Percentiles rank a stretch among this genome's conserved stretches.
phyloP scores from a whole-genome alignment of 1,140 invertebrate genomes.

The Caenorhabditis briggsae region DNA sequence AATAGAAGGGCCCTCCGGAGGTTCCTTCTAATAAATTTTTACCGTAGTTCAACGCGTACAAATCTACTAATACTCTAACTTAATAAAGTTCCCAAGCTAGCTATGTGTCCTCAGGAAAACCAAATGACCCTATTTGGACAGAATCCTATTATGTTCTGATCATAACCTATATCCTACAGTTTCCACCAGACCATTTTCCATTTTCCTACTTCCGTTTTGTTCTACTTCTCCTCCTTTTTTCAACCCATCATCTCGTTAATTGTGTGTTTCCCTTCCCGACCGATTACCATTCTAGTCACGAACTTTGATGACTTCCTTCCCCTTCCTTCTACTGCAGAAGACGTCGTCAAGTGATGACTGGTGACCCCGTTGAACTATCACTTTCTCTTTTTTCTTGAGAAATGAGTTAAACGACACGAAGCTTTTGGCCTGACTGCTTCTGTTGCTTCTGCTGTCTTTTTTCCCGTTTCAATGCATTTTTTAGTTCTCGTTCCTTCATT shows the following conservation, averaged over 20 bases:
- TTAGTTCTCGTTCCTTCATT: background rate
- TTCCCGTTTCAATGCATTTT: background rate
- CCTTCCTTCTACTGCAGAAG: background rate
- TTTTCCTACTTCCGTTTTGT: background rate
- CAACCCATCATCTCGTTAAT: constrained; percentile 41
- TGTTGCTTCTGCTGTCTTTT: no score
- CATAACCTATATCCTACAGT: background rate
- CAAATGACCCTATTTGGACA: no score
- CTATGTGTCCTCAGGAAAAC: no score
- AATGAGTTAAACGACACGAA: constrained; percentile 9
- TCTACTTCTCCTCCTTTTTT: background rate
- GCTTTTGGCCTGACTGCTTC: background rate
- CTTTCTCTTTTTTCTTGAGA: constrained; percentile 30
- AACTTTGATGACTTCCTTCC: constrained; percentile 46
- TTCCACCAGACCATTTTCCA: background rate
- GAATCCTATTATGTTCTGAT: no score
- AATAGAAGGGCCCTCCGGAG: no score
- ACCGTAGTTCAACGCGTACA: no score
- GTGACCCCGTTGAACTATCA: constrained; percentile 45
- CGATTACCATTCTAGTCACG: constrained; percentile 46
- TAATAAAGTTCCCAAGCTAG: no score
- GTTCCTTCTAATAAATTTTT: no score
- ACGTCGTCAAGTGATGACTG: constrained; percentile 6
- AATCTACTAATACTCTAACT: no score
- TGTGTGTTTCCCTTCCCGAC: constrained; percentile 9